Percentiles rank a stretch among this genome's conserved stretches.
These are phyloP conservation scores for Anas platyrhynchos DNA, from an alignment of 2,113 vertebrate species.

Conservation along the genomic window DNA sequence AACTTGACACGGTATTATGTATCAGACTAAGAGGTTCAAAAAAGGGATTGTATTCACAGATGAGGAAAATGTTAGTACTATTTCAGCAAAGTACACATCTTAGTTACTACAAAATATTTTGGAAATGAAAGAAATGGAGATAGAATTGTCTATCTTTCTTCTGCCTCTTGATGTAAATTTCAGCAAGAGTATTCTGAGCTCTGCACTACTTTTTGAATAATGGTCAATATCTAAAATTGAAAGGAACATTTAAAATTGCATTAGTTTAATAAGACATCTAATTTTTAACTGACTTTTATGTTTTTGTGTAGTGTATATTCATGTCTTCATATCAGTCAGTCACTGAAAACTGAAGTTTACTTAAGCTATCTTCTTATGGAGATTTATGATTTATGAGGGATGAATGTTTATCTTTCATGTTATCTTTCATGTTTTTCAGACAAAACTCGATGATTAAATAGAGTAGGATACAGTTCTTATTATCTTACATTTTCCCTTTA, in stretches of 20 bases:
- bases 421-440: background rate
- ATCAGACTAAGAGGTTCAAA: background rate
- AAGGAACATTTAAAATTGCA: background rate
- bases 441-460: background rate
- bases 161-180: background rate
- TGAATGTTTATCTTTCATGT: background rate
- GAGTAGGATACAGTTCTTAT: background rate
- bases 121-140: background rate
- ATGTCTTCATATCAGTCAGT: background rate
- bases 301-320: background rate
- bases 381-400: background rate
- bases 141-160: background rate
- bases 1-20: background rate
- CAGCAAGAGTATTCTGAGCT: background rate
- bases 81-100: background rate
- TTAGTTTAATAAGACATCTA: background rate
- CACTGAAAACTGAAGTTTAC: background rate
- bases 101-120: background rate
- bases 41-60: background rate
- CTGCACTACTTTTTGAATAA: background rate
- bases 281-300: background rate
- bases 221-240: background rate
- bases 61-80: background rate
- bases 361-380: background rate
- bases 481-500: background rate